These are phyloP conservation scores for Samia ricini DNA, from an alignment of 1,140 invertebrate genomes.

Conservation along the genomic window DNA sequence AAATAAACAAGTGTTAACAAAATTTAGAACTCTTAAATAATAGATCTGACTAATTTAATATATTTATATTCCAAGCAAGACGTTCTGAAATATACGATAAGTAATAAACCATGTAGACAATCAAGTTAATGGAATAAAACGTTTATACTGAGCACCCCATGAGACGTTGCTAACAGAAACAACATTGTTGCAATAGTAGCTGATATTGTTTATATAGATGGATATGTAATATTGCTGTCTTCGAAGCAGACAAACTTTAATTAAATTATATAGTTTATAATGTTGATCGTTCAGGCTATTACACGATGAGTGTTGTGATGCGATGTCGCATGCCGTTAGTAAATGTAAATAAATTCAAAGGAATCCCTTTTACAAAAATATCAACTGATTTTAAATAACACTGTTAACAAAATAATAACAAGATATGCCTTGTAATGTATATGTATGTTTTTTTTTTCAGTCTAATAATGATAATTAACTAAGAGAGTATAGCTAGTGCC, in stretches of 20 bases:
- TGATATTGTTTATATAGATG: slow-evolving; percentile 34
- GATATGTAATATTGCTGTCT: slow-evolving; percentile 24
- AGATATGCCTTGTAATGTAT: no score
- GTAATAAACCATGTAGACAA: slow-evolving; percentile 10
- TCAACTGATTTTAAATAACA: no score
- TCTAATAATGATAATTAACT: no score
- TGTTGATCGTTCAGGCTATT: neutral
- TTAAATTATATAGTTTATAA: slow-evolving; percentile 59
- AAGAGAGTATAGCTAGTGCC: no score
- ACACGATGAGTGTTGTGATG: neutral
- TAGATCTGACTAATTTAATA: neutral
- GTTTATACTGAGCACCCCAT: slow-evolving; percentile 7
- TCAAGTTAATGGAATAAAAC: slow-evolving; percentile 13
- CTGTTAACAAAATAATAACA: no score
- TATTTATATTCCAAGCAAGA: neutral
- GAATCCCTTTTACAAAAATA: no score
- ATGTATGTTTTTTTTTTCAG: no score
- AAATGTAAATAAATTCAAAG: no score
- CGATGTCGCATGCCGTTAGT: neutral
- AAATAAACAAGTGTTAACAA: neutral
- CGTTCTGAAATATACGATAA: neutral
- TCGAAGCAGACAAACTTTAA: slow-evolving; percentile 40
- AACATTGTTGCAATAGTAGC: slow-evolving; percentile 38
- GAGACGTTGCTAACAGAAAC: slow-evolving; percentile 6
- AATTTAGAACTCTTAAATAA: neutral